Evolutionary conservation across 2,888 invertebrate genomes (phyloP).

Genomic region (Chironomus tentans): DNA sequence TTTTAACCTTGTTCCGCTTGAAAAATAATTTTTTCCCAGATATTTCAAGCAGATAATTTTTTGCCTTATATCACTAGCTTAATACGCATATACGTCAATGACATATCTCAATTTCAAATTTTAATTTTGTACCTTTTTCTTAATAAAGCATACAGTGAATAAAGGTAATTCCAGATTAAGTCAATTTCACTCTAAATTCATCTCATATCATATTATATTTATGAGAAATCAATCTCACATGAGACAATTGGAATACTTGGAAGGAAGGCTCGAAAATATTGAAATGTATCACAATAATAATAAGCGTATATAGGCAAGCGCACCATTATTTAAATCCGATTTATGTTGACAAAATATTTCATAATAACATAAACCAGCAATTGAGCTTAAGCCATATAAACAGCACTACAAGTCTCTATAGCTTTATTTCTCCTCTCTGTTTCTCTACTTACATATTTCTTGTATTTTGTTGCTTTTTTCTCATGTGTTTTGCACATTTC

Average conservation of each 20-base stretch:
- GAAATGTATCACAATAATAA: too few species aligned
- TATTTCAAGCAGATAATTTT: too few species aligned
- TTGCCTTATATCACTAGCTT: neutral
- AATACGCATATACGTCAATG: neutral
- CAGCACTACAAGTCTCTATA: neutral
- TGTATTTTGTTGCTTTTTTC: neutral
- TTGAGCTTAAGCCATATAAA: constrained; percentile 2
- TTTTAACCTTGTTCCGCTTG: too few species aligned
- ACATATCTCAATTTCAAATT: neutral
- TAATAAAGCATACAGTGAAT: too few species aligned
- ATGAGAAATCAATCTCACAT: neutral
- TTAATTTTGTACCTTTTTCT: too few species aligned
- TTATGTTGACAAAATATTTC: constrained; percentile 26
- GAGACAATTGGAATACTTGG: neutral
- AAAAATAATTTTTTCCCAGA: too few species aligned
- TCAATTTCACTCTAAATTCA: constrained; percentile 7
- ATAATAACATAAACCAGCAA: constrained; percentile 2
- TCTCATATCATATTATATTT: neutral
- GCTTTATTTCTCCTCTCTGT: neutral
- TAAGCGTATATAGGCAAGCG: neutral
- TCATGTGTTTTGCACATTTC: neutral
- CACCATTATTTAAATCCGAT: constrained; percentile 16
- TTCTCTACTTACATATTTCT: neutral
- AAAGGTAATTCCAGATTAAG: neutral
- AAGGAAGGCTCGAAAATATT: too few species aligned